Base-by-base conservation (phyloP, 2,797 vertebrate genomes). In the Darevskia nairensis region DNA sequence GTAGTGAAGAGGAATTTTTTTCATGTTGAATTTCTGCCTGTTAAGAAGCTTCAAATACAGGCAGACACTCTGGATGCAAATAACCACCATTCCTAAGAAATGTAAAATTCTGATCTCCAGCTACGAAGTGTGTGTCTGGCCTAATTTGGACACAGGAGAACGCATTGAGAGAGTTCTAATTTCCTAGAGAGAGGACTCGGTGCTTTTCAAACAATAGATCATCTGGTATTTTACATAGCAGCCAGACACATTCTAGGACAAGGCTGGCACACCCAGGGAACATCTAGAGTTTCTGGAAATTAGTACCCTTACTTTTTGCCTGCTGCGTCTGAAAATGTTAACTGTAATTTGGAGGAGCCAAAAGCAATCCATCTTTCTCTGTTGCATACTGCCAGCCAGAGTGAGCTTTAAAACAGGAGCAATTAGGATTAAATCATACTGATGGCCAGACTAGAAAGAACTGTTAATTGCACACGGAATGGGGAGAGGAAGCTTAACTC, bases 211-310 rank as follows among this genome's bases (percentile, higher is more conserved):
- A 69, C 29, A 4, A 44, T 84, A 83, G 46, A 77, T 88, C 27
- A 80, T 84, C 69, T 78, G 39, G 71, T 6, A 10, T 86, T 88
- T 88, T 72, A 41, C 11, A 78, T 69, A 78, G 64, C 41, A 66
- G 27, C 41, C 82, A 86, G 84, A 81, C 9, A 39, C 8, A 50
- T 88, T 80, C 21, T 50, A 46, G 59, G 68, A 50, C 27, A 69
- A 55, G 29, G 23, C 32, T 92, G 86, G 76, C 80, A 86, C 39
- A 27, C 80, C 32, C 68, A 71, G 80, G 44, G 46, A 86, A 39
- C 68, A 81, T 88, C 71, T 83, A 41, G 66, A 82, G n/a, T 92
- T 90, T 84, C 71, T 68, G 50, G 50, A 84, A 90, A n/a, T 50
- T 61, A 9, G 78, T 84, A 55, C 8, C n/a, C 10, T 80, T 84